phyloP scores from a whole-genome alignment of 2,113 vertebrate species.

The Salvelinus sp. region DNA sequence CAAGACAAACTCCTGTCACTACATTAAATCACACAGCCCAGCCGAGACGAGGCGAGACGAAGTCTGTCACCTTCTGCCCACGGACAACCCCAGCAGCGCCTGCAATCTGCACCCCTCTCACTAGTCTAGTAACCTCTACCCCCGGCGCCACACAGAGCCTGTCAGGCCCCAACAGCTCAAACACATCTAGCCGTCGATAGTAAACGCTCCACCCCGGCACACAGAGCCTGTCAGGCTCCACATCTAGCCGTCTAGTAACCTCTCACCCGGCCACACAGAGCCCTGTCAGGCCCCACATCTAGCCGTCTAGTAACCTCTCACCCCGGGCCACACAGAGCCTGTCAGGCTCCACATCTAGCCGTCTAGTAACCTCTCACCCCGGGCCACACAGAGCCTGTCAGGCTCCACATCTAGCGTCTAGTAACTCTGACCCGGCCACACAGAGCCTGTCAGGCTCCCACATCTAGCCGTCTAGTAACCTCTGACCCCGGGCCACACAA shows the following conservation, averaged over 20 bases:
- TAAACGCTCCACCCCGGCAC: neutral
- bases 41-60: too few species aligned
- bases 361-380: neutral
- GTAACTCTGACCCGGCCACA: neutral
- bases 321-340: neutral
- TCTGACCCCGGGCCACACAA: neutral
- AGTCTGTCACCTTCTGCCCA: too few species aligned
- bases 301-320: neutral
- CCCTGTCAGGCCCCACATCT: neutral
- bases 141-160: neutral
- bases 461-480: neutral
- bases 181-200: neutral
- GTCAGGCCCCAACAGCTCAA: too few species aligned
- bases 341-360: neutral
- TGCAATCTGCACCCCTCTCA: neutral
- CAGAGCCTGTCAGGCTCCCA: neutral
- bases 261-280: too few species aligned
- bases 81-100: slow-evolving; percentile 6
- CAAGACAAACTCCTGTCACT: slow-evolving; percentile 10
- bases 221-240: neutral
- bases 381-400: neutral
- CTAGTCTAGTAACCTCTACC: neutral
- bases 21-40: slow-evolving; percentile 18
- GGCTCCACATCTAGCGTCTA: neutral
- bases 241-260: neutral